These are phyloP conservation scores for Poeciliopsis gracilis DNA, from an alignment of 2,797 vertebrate genomes.

Conservation along the genomic window DNA sequence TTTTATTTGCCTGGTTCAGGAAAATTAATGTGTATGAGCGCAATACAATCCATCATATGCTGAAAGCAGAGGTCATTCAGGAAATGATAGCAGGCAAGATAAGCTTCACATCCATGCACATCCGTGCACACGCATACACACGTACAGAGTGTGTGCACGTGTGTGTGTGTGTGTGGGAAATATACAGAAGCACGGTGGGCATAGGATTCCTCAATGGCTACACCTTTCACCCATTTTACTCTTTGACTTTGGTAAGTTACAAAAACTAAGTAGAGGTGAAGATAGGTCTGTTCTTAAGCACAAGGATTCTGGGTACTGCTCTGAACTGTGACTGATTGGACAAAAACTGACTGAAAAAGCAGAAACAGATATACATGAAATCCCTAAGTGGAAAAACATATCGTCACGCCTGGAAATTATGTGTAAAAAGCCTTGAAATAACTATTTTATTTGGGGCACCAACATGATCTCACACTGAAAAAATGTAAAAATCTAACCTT, in stretches of 20 bases:
- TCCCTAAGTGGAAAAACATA: not conserved
- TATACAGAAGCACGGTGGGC: conserved; percentile 63
- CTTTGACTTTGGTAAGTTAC: conserved; percentile 78
- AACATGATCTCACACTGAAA: not conserved
- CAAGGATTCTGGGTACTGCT: not conserved
- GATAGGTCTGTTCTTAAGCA: conserved; percentile 32
- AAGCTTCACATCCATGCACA: conserved; percentile 74
- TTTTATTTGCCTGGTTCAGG: conserved; percentile 81
- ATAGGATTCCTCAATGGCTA: conserved; percentile 64
- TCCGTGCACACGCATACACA: conserved; percentile 62
- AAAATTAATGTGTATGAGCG: conserved; percentile 86
- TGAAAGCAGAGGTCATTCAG: conserved; percentile 89
- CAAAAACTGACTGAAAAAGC: not conserved
- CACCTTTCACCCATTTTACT: conserved; percentile 63
- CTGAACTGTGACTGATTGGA: not conserved
- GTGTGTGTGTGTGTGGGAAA: conserved; percentile 39
- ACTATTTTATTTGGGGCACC: not conserved
- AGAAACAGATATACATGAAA: not conserved
- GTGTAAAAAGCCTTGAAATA: not conserved
- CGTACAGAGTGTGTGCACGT: conserved; percentile 32
- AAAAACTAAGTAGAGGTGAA: conserved; percentile 36
- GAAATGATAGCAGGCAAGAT: conserved; percentile 85
- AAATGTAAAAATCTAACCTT: not conserved
- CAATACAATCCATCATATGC: conserved; percentile 85
- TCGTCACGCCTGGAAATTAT: not conserved